Base-by-base conservation (phyloP, 1,140 invertebrate species). In the Piezodorus guildinii region DNA sequence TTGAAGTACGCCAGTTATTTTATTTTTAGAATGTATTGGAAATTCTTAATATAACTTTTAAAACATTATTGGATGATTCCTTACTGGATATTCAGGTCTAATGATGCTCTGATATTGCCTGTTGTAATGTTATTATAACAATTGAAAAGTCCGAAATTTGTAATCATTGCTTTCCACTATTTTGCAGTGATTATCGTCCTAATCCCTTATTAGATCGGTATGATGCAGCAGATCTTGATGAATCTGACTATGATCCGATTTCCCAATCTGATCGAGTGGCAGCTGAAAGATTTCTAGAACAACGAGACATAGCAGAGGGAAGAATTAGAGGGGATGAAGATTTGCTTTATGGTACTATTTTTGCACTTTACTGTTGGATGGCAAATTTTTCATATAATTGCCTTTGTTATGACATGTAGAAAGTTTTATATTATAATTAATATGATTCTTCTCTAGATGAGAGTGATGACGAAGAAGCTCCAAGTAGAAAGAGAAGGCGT, bases 201-300 rank as follows among this genome's bases (percentile, higher is more conserved):
- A 96, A 98, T 83, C 91, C 96, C 62, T 94, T 86, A 62, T 75
- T 99, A 69, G 97, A 99, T 79, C 82, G 83, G 30, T 98, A 98
- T 76, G 95, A 98, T 75, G 77, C 78, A 14, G 46, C 34, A 19
- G 84, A 87, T 64, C 81, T 86, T 62, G 72, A 99, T 65, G 90
- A 94, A 70, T 88, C 87, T 14, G 91, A 95, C 34, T 92, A 90
- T 71, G 91, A 91, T 56, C 82, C 85, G 39, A 77, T 97, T 72
- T 96, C 94, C 0, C 82, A 92, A 62, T 85, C 78, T 63, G 94
- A 91, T 56, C 83, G 96, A 16, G 75, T 80, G 25, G 91, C 87
- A 15, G 96, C 94, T 60, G 96, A 99, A 77, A 77, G 83, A 16
- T 90, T 86, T 65, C 86, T 99, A 80, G 79, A 85, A 58, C 80